Evolutionary conservation across 2,113 vertebrate species (phyloP).

Genomic region (Nibea coibor): DNA sequence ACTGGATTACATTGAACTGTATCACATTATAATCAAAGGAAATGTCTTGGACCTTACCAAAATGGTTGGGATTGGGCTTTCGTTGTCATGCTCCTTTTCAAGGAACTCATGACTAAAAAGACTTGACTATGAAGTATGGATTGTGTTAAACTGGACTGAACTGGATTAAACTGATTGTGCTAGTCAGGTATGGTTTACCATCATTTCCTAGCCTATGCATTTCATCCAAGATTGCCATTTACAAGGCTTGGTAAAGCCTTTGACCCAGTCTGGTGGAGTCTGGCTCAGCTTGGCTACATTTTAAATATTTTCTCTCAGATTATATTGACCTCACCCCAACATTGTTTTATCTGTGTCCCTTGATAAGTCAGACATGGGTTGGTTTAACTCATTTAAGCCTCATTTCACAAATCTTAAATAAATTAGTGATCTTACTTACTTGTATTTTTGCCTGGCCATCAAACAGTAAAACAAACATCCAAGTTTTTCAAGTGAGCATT

Average conservation of each 20-base stretch:
- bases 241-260: constrained; percentile 11
- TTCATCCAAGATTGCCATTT: constrained; percentile 5
- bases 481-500: neutral
- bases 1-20: constrained; percentile 19
- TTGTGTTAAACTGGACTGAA: constrained; percentile 2
- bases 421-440: neutral
- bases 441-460: neutral
- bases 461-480: neutral
- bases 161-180: constrained; percentile 21
- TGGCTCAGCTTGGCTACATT: neutral
- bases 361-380: neutral
- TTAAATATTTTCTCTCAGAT: neutral
- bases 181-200: constrained; percentile 25
- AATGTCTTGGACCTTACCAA: neutral
- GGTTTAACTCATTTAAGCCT: neutral
- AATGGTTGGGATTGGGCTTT: neutral
- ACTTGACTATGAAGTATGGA: constrained; percentile 7
- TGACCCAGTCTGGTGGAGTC: neutral
- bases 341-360: neutral
- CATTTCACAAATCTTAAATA: neutral
- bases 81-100: constrained; percentile 13
- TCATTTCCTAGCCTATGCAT: constrained; percentile 8
- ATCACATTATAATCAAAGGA: constrained; percentile 23
- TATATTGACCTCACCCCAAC: neutral
- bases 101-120: constrained; percentile 11